Base-by-base conservation (phyloP, 2,888 invertebrate species). In the Elmis aenea region DNA sequence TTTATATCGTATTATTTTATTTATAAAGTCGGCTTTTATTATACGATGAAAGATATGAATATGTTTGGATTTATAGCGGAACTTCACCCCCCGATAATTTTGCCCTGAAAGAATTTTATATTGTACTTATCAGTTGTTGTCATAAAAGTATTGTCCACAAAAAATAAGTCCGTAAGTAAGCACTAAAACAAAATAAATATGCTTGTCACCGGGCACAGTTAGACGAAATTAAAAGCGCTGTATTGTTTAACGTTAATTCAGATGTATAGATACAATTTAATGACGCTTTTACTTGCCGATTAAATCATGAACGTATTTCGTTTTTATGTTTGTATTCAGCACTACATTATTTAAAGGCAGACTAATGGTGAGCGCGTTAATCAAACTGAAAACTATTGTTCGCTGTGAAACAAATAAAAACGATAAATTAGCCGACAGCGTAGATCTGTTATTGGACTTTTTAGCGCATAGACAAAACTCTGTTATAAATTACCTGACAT, bases 181-280 rank as follows among this genome's bases (percentile, higher is more conserved):
- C n/a, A n/a, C n/a, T n/a, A n/a, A n/a, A n/a, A n/a, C n/a, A n/a
- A n/a, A n/a, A n/a, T n/a, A n/a, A n/a, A n/a, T n/a, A n/a, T n/a
- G n/a, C n/a, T n/a, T n/a, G n/a, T n/a, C n/a, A n/a, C n/a, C n/a
- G n/a, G n/a, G n/a, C n/a, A n/a, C n/a, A n/a, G n/a, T n/a, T n/a
- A n/a, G n/a, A n/a, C n/a, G n/a, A 31, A 37, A 25, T 3, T 9
- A 24, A 26, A 42, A 33, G 41, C 33, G 18, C 22, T 35, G 28
- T 40, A 40, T 46, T 46, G 44, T 46, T 39, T 46, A 44, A 33
- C 31, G 24, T 33, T 44, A 41, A 46, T 44, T 40, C 38, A 44
- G 38, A 43, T 37, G 35, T 34, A 31, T 38, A 36, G 43, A 46
- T 44, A 42, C 30, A 24, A 34, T 40, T 43, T 46, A 38, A 46